These are phyloP conservation scores for Erannis defoliaria DNA, from an alignment of 2,888 invertebrate species.

Conservation along the genomic window DNA sequence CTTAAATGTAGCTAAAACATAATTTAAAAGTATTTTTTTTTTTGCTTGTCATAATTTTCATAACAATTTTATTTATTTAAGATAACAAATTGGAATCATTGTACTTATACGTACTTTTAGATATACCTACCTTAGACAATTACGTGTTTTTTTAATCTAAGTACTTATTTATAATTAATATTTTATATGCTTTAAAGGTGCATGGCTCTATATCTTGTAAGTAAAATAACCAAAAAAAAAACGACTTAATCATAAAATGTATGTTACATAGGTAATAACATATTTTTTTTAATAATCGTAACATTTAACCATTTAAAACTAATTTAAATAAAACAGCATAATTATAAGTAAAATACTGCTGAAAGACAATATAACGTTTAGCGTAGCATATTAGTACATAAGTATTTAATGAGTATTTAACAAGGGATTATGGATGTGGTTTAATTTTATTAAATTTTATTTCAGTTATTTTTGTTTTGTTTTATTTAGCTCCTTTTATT, in stretches of 20 bases:
- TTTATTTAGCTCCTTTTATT: slow-evolving; percentile 57
- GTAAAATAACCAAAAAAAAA: slow-evolving; percentile 14
- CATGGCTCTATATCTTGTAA: slow-evolving; percentile 51
- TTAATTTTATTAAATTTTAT: slow-evolving; percentile 57
- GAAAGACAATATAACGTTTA: slow-evolving; percentile 33
- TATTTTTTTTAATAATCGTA: slow-evolving; percentile 21
- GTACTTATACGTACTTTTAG: not conserved
- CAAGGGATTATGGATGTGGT: slow-evolving; percentile 1
- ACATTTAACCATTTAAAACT: slow-evolving; percentile 36
- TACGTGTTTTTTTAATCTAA: not conserved
- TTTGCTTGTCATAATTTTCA: not conserved
- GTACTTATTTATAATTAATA: not conserved
- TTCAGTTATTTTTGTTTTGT: slow-evolving; percentile 57
- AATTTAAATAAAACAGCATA: slow-evolving; percentile 2
- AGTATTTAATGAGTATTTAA: not conserved
- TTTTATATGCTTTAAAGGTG: slow-evolving; percentile 42
- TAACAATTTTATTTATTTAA: not conserved
- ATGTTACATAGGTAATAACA: slow-evolving; percentile 3
- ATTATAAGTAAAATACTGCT: slow-evolving; percentile 27
- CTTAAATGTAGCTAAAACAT: no score
- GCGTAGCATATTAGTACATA: not conserved
- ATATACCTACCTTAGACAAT: no score
- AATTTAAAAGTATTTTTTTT: not conserved
- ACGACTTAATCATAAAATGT: not conserved
- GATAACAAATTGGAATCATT: not conserved